Percentiles rank a stretch among this genome's conserved stretches.
These are phyloP conservation scores for Dasypus novemcinctus DNA, from an alignment of 2,113 vertebrate species.

Conservation along the genomic window DNA sequence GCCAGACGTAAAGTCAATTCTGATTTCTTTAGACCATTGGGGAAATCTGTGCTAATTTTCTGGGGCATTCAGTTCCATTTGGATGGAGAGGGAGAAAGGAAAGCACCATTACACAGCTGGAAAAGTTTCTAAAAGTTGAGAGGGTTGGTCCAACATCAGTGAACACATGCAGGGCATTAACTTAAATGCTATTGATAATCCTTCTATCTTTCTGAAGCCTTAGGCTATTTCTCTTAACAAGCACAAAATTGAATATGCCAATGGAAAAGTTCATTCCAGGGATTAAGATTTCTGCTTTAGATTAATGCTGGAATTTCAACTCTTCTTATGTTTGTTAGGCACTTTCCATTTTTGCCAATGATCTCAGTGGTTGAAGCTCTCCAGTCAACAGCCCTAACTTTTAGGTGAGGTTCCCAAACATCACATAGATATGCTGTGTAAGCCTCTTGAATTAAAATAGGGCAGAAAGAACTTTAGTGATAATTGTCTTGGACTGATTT, in stretches of 20 bases:
- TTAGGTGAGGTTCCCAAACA: constrained; percentile 73
- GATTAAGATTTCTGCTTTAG: constrained; percentile 58
- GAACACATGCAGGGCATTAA: not conserved
- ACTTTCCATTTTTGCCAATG: constrained; percentile 47
- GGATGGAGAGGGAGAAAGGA: not conserved
- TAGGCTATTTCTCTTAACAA: constrained; percentile 72
- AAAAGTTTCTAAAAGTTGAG: constrained; percentile 50
- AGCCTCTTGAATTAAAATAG: constrained; percentile 78
- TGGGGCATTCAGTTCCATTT: not conserved
- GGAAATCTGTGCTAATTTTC: not conserved
- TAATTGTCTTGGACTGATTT: constrained; percentile 74
- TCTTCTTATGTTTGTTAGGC: constrained; percentile 50
- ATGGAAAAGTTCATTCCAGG: constrained; percentile 40
- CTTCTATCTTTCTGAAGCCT: constrained; percentile 55
- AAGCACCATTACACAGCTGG: not conserved
- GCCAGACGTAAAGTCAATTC: not conserved
- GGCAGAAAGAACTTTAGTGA: constrained; percentile 63
- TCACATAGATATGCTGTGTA: constrained; percentile 71
- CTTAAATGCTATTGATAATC: constrained; percentile 39
- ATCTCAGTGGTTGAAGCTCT: constrained; percentile 66
- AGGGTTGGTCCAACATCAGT: constrained; percentile 36
- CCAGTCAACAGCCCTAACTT: constrained; percentile 72
- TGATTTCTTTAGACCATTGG: not conserved
- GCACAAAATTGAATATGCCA: constrained; percentile 33
- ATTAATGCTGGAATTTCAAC: constrained; percentile 59